Percentiles rank a stretch among this genome's conserved stretches.
Conservation (phyloP, 2,113 vertebrate genomes). For the Rhea pennata region DNA sequence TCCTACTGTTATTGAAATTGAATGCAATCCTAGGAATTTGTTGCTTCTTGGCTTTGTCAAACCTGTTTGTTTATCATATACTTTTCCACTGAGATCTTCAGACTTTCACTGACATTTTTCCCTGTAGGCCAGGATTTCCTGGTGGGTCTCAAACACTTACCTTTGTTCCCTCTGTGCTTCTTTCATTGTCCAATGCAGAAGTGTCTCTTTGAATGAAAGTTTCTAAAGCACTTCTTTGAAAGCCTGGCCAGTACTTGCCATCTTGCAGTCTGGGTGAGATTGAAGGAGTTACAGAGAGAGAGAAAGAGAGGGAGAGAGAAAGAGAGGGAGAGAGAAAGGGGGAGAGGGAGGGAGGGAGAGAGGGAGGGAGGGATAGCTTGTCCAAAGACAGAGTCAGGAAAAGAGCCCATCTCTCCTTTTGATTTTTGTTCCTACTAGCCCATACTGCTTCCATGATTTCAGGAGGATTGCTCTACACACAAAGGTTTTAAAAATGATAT, state of each 20-base stretch:
- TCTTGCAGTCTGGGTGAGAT: background rate
- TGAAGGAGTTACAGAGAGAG: background rate
- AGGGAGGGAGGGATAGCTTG: background rate
- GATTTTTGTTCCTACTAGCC: background rate
- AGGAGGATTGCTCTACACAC: background rate
- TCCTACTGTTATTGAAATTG: background rate
- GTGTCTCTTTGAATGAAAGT: background rate
- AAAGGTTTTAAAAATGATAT: background rate
- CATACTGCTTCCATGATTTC: background rate
- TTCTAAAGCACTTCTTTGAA: background rate
- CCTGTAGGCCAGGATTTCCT: background rate
- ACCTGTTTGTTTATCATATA: background rate
- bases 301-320: no score
- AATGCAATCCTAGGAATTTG: background rate
- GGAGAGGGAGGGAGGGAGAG: no score
- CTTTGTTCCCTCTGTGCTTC: background rate
- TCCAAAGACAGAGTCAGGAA: background rate
- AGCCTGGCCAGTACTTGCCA: accelerated
- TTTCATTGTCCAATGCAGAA: background rate
- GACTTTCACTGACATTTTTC: background rate
- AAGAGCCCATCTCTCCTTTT: background rate
- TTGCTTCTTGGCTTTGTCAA: background rate
- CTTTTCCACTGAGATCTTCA: background rate
- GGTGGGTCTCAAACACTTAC: background rate
- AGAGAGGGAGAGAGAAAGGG: no score